These are phyloP conservation scores for Thysanoteuthis rhombus DNA, from an alignment of 2,888 invertebrate species.

Conservation along the genomic window DNA sequence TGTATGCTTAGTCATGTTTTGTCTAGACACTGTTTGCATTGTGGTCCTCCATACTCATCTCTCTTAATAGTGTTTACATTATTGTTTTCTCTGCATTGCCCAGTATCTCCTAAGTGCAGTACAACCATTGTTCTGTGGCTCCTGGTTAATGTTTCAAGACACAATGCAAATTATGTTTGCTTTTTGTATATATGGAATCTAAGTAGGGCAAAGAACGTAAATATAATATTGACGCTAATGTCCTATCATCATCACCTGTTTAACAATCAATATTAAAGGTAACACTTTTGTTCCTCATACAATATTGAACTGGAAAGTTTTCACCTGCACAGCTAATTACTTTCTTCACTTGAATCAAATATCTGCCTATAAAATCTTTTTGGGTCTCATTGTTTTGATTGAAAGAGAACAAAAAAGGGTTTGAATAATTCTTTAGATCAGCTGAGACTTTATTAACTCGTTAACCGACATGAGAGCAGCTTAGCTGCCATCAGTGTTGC, in stretches of 20 bases:
- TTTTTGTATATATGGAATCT: neutral
- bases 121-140: neutral
- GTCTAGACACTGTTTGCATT: neutral
- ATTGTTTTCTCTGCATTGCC: neutral
- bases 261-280: neutral
- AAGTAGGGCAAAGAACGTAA: neutral
- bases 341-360: neutral
- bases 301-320: conserved; percentile 12
- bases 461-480: too few species aligned
- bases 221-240: neutral
- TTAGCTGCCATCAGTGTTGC: too few species aligned
- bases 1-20: neutral
- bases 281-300: neutral
- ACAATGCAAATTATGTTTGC: neutral
- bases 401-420: neutral
- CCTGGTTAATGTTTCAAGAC: neutral
- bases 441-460: neutral
- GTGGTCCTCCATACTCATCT: neutral
- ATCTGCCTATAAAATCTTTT: neutral
- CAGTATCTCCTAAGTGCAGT: neutral
- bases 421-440: neutral
- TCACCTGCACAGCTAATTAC: neutral
- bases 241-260: neutral
- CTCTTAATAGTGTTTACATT: neutral
- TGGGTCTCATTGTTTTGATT: neutral